phyloP scores from a whole-genome alignment of 2,888 invertebrate genomes.

The Erannis defoliaria region DNA sequence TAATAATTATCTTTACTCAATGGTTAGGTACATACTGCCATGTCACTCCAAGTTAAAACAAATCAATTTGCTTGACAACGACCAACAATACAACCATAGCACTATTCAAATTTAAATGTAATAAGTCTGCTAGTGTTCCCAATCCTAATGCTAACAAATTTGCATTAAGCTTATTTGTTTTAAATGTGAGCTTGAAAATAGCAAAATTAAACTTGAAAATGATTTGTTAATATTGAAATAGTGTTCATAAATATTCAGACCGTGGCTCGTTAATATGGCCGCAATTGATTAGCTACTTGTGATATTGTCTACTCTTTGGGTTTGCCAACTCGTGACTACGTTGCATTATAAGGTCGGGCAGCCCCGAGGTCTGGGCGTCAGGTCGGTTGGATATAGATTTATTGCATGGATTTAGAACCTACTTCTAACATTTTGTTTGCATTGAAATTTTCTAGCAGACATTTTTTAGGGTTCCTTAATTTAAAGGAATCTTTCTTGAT shows the following conservation, averaged over 20 bases:
- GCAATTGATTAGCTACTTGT: constrained; percentile 16
- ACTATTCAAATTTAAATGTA: background rate
- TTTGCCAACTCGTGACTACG: constrained; percentile 27
- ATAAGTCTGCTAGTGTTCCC: background rate
- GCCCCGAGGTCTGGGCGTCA: constrained; percentile 24
- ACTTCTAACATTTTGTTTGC: background rate
- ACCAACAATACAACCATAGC: background rate
- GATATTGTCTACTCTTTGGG: background rate
- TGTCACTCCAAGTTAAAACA: too few relatives aligned
- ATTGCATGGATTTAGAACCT: constrained; percentile 9
- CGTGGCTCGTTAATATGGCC: constrained; percentile 27
- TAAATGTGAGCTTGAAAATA: constrained; percentile 2
- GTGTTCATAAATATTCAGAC: constrained; percentile 32
- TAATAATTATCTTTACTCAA: too few relatives aligned
- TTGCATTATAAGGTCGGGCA: constrained; percentile 29
- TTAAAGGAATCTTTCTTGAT: too few relatives aligned
- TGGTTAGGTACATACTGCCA: too few relatives aligned
- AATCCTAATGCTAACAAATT: constrained; percentile 12
- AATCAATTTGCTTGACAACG: too few relatives aligned
- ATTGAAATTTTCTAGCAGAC: background rate
- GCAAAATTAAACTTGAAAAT: constrained; percentile 18
- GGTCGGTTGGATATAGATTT: constrained; percentile 14
- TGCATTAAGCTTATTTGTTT: constrained; percentile 2
- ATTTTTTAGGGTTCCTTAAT: too few relatives aligned
- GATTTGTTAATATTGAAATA: constrained; percentile 26